Evolutionary conservation across 2,888 invertebrate species (phyloP), one percentile per base, ranked within the genome.

Genomic region (Eilema caniola): DNA sequence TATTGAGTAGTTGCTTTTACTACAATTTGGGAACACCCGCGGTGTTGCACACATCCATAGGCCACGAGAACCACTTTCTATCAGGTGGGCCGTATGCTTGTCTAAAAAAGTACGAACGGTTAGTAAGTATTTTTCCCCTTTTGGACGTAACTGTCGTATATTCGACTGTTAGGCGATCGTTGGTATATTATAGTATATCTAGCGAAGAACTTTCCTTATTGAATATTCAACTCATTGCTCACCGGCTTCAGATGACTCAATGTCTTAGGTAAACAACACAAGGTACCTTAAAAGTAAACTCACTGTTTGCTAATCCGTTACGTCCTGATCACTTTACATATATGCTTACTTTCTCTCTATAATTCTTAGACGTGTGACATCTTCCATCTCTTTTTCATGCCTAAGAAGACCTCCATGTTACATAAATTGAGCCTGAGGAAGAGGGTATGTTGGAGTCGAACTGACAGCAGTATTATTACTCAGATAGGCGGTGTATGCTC

Each of bases 231-330:
- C 53, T 53, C n/a, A 10, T n/a, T 20, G 53, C 53, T 53, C 53
- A n/a, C n/a, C 20, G 53, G 59, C 24, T 59, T 25, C 59, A 59
- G 59, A 59, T 59, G 24, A 25, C 25, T 59, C 59, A 25, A 59
- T 25, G 25, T 14, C 14, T 25, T 25, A 59, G 59, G 53, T 53
- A 59, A 59, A 24, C 59, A 59, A 25, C 53, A n/a, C 53, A n/a
- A 53, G n/a, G 53, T n/a, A 53, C n/a, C 53, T n/a, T n/a, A 53
- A 53, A 53, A 20, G 47, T 47, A 53, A 53, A 53, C n/a, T n/a
- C 0, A 10, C 53, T n/a, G n/a, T 53, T 47, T 47, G 47, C 47
- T 41, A 10, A 14, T 62, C 37, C 24, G 67, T n/a, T 47, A 47
- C 47, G 47, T 47, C 47, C 47, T 41, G 41, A 41, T 14, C 41